Base-by-base conservation (phyloP, 2,113 vertebrate species). In the Holacanthus passer region DNA sequence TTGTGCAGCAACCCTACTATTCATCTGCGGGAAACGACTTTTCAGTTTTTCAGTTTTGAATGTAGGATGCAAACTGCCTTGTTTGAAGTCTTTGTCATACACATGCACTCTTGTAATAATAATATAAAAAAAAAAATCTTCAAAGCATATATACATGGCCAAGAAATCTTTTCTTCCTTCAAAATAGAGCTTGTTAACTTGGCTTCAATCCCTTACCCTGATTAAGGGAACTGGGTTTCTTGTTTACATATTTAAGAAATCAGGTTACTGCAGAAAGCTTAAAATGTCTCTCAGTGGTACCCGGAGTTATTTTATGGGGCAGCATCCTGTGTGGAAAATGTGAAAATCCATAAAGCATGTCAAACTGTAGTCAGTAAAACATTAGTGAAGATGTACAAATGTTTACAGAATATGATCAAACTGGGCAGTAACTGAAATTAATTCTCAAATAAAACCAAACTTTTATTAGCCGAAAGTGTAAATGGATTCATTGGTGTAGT, bases 101-200 rank as follows among this genome's bases (percentile, higher is more conserved):
- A 39, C 24, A 60, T 16, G 5, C 17, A 27, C 8, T 32, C 16
- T 43, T 52, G 10, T 19, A 7, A 5, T 37, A 7, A n/a, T n/a
- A 41, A 52, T 53, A 27, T 6, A 31, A 43, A 41, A 55, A 58
- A 31, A 43, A 41, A 45, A 45, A 8, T 47, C 12, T 60, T 62
- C 11, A 29, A 78, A 39, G n/a, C 43, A 43, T 12, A 31, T 76
- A 13, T 17, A 22, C 22, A 82, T 76, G 35, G 1, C 32, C 22
- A 58, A 29, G 17, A 24, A 29, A 3, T 17, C 0, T 20, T 45
- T 76, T 3, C 16, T 13, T 2, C n/a, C 3, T 0, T 78, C 43
- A 29, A 52, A 72, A 67, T 17, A 62, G 50, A 65, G 13, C 59
- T 60, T 72, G 35, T 62, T 81, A 65, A 52, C 29, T 47, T 10